Conservation (phyloP, 2,797 vertebrate species). For the Lerista edwardsae region DNA sequence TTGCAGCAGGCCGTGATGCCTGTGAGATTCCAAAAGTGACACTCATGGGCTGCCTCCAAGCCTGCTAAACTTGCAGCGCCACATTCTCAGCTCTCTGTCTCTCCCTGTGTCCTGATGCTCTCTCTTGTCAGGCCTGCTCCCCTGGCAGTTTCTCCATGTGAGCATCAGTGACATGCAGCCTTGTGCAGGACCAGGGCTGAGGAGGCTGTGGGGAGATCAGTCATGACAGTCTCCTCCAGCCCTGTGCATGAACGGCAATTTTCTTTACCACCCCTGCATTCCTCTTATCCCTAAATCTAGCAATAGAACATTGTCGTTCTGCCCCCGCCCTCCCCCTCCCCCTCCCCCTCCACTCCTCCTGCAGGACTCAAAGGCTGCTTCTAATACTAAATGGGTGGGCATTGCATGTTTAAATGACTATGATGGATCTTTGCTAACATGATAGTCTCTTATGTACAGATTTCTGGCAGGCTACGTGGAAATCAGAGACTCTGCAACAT, state of each 20-base stretch:
- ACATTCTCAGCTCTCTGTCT: neutral
- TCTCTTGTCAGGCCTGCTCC: neutral
- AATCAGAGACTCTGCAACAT: constrained; percentile 81
- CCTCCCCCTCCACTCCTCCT: no score
- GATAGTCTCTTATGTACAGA: constrained; percentile 60
- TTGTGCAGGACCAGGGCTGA: neutral
- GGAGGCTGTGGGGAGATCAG: neutral
- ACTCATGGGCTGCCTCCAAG: neutral
- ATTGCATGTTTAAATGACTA: neutral
- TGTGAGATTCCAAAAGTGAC: neutral
- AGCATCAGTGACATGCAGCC: neutral
- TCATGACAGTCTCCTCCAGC: neutral
- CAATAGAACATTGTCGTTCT: neutral
- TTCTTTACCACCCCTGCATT: no score
- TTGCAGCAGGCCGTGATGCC: no score
- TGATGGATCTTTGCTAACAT: neutral
- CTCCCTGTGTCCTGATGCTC: neutral
- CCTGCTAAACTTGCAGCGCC: neutral
- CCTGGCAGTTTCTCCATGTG: neutral
- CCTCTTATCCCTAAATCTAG: neutral
- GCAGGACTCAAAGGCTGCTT: neutral
- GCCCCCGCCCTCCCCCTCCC: no score
- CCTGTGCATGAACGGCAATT: neutral
- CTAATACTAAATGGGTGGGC: no score
- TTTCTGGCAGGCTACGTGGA: constrained; percentile 65